Percentiles rank a stretch among this genome's conserved stretches.
Conservation (phyloP, 1,140 invertebrate genomes). For the Lucilia cuprina region DNA sequence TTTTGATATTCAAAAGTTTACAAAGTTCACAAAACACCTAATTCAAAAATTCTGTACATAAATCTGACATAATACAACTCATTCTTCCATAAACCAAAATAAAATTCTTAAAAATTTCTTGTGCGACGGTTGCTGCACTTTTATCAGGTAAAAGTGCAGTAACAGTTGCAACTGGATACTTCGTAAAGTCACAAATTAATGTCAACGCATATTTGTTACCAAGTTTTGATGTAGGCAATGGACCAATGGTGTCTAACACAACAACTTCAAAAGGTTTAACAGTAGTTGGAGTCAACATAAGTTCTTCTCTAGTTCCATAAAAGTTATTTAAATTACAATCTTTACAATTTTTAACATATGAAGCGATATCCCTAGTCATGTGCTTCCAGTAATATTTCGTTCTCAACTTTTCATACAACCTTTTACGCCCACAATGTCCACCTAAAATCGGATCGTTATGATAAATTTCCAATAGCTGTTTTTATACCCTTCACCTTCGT, state of each 20-base stretch:
- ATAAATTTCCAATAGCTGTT: not conserved
- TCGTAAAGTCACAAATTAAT: slow-evolving; percentile 21
- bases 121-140: slow-evolving; percentile 7
- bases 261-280: not conserved
- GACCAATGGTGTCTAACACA: not conserved
- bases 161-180: slow-evolving; percentile 33
- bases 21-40: slow-evolving; percentile 11
- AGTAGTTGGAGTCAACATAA: slow-evolving; percentile 3
- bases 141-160: not conserved
- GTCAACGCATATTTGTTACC: not conserved
- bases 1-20: not conserved
- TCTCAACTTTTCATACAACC: not conserved
- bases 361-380: slow-evolving; percentile 31
- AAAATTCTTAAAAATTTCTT: slow-evolving; percentile 25
- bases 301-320: slow-evolving; percentile 15
- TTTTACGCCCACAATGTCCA: not conserved
- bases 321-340: slow-evolving; percentile 31
- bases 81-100: slow-evolving; percentile 34
- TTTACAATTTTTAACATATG: slow-evolving; percentile 26
- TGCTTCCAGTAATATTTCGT: slow-evolving; percentile 14
- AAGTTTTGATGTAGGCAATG: not conserved
- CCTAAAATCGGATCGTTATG: not conserved
- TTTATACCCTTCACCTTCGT: too few species aligned
- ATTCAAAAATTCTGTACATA: slow-evolving; percentile 30
- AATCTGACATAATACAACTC: slow-evolving; percentile 27